Evolutionary conservation across 2,113 vertebrate genomes (phyloP).

Genomic region (Bubo scandiacus): DNA sequence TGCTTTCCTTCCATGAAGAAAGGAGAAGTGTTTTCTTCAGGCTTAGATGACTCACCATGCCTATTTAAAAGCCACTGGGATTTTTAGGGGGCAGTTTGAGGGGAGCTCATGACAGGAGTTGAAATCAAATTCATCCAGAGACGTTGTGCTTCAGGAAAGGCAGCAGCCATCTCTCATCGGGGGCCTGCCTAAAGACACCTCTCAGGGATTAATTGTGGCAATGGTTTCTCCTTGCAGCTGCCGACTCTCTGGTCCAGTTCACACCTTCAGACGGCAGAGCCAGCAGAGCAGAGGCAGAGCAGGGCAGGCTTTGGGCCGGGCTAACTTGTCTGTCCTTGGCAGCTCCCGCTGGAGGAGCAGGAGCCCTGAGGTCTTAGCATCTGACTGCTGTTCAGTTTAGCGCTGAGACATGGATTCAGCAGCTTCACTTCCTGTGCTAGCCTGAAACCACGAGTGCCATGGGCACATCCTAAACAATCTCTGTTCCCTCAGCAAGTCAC

Average conservation of each 20-base stretch:
- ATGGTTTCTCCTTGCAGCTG: neutral
- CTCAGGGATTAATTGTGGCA: neutral
- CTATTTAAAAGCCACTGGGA: neutral
- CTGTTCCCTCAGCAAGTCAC: neutral
- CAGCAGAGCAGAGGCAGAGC: neutral
- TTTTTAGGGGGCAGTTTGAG: neutral
- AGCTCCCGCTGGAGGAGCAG: neutral
- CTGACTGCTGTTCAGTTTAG: neutral
- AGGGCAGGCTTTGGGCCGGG: fast-evolving
- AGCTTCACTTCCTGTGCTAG: neutral
- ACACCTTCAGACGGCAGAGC: neutral
- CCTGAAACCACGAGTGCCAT: fast-evolving
- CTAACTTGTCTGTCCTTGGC: neutral
- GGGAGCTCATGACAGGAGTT: neutral
- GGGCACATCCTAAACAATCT: neutral
- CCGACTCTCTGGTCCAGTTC: neutral
- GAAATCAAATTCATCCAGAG: neutral
- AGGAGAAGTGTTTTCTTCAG: neutral
- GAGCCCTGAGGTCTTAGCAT: neutral
- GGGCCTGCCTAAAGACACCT: neutral
- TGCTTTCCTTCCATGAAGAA: neutral
- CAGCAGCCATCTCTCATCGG: neutral
- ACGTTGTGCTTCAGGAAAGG: neutral
- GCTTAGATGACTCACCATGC: neutral
- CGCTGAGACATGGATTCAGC: neutral